Conservation (phyloP, 2,113 vertebrate genomes). For the Collichthys lucidus region DNA sequence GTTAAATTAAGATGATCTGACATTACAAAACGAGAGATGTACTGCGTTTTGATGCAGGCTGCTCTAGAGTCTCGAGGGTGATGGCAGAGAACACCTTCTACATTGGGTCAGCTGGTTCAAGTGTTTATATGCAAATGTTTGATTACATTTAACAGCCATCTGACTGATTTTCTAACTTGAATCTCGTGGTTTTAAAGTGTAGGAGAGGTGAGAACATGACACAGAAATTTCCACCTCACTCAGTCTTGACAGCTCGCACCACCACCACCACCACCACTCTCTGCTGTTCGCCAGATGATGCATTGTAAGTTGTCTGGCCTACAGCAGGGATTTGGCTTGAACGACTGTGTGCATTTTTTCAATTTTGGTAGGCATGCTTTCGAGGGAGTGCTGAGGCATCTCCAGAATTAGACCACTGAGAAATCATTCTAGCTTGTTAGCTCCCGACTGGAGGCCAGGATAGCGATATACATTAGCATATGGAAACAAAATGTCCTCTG, state of each 20-base stretch:
- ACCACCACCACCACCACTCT: slow-evolving; percentile 11
- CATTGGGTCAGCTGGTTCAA: slow-evolving; percentile 20
- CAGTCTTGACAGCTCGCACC: slow-evolving; percentile 35
- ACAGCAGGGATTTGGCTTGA: slow-evolving; percentile 25
- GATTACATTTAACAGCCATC: background rate
- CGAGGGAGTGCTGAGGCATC: slow-evolving; percentile 30
- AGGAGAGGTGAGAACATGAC: slow-evolving; percentile 27
- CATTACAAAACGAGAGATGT: slow-evolving; percentile 45
- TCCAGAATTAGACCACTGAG: slow-evolving; percentile 42
- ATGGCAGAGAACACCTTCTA: slow-evolving; percentile 19
- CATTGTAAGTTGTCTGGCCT: slow-evolving; percentile 21
- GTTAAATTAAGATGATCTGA: slow-evolving; percentile 64
- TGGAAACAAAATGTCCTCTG: background rate
- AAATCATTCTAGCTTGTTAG: slow-evolving; percentile 37
- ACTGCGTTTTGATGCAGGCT: slow-evolving; percentile 20
- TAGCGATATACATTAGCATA: slow-evolving; percentile 9
- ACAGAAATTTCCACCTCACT: background rate
- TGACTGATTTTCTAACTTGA: background rate
- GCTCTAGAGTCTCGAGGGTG: background rate
- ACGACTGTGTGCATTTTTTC: slow-evolving; percentile 18
- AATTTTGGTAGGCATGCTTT: slow-evolving; percentile 31
- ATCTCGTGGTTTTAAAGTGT: background rate
- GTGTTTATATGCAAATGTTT: slow-evolving; percentile 8
- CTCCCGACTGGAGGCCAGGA: slow-evolving; percentile 4
- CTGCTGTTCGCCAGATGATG: slow-evolving; percentile 33